These are phyloP conservation scores for Lepidochrysops patricia DNA, from an alignment of 2,888 invertebrate species.

Conservation along the genomic window DNA sequence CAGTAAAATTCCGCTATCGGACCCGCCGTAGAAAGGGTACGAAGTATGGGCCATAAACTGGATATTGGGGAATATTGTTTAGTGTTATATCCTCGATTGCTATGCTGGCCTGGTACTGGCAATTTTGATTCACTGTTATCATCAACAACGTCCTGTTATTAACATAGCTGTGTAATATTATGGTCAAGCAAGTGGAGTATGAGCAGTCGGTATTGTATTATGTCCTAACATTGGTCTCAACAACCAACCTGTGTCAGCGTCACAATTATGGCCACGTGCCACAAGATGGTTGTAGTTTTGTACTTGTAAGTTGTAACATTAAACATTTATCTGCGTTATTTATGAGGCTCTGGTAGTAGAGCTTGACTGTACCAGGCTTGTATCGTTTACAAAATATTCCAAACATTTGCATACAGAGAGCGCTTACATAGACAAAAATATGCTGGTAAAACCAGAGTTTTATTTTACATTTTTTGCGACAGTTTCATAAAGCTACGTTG, in stretches of 20 bases:
- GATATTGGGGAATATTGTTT: conserved; percentile 1
- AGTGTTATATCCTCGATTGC: conserved; percentile 1
- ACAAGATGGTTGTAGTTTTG: too few species aligned
- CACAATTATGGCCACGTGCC: too few species aligned
- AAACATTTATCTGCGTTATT: too few species aligned
- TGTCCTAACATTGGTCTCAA: too few species aligned
- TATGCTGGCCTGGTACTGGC: neutral
- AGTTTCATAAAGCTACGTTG: neutral
- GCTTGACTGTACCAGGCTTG: neutral
- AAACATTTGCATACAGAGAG: neutral
- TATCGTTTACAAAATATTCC: neutral
- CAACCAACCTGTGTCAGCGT: too few species aligned
- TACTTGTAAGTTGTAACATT: too few species aligned
- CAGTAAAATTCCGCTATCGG: conserved; percentile 12
- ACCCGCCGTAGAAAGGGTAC: conserved; percentile 2
- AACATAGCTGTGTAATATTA: too few species aligned
- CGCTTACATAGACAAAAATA: neutral
- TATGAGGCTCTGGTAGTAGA: neutral
- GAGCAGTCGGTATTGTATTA: too few species aligned
- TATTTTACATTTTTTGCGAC: neutral
- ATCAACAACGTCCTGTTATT: neutral
- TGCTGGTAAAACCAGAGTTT: neutral
- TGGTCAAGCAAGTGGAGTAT: too few species aligned
- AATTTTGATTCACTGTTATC: neutral
- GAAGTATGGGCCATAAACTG: conserved; percentile 11